A percentile compares a stretch with the other conserved stretches of the same genome.
Conservation (phyloP, 37 sponge, comb jelly and placozoan species). For the Beroe forskalii region DNA sequence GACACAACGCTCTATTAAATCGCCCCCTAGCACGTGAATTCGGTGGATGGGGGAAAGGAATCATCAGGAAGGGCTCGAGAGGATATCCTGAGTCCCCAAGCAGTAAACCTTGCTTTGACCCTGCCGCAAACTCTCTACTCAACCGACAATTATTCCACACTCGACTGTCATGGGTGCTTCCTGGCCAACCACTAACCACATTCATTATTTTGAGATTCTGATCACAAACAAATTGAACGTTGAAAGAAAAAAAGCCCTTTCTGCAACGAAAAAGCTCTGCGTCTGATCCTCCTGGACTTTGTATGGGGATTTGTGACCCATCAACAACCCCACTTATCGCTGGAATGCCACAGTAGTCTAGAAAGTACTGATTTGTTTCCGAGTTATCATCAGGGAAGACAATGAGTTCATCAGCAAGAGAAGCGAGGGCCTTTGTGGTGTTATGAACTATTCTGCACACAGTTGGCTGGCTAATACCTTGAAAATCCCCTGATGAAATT, state of each 20-base stretch:
- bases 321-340: neutral
- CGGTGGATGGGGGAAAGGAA: neutral
- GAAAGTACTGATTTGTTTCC: neutral
- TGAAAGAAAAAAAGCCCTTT: neutral
- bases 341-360: neutral
- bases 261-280: neutral
- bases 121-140: neutral
- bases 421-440: neutral
- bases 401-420: neutral
- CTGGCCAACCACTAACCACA: constrained; percentile 26
- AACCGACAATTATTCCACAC: constrained; percentile 3
- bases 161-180: constrained; percentile 10
- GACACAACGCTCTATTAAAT: constrained; percentile 10
- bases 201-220: neutral
- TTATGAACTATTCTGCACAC: neutral
- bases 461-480: neutral
- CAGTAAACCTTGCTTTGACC: neutral
- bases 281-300: constrained; percentile 17
- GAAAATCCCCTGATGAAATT: neutral
- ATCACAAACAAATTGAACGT: constrained; percentile 14
- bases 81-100: constrained; percentile 12
- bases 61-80: neutral
- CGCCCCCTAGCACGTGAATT: neutral
- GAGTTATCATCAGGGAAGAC: neutral
- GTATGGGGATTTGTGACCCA: neutral